phyloP scores from a whole-genome alignment of 2,888 invertebrate species.

The Cheilosia impressa region DNA sequence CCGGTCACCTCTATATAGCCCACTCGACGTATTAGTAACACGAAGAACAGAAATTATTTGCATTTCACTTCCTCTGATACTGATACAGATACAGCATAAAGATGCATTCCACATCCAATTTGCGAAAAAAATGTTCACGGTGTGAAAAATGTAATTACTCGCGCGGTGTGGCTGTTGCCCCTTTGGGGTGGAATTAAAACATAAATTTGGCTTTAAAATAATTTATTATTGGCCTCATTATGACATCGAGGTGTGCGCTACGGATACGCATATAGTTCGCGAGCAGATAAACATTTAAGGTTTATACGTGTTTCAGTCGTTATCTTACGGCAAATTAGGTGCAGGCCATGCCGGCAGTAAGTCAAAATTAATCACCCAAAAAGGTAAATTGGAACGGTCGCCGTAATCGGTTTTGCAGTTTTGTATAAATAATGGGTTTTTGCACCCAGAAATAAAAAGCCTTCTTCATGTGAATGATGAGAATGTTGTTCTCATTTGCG shows the following conservation, averaged over 20 bases:
- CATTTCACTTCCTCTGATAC: constrained; percentile 21
- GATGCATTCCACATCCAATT: not conserved
- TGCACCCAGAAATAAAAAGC: constrained; percentile 48
- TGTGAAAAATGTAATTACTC: constrained; percentile 58
- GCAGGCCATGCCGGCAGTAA: constrained; percentile 55
- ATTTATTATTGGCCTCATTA: constrained; percentile 74
- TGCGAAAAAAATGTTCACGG: constrained; percentile 16
- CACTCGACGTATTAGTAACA: not conserved
- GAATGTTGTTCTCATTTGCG: not conserved
- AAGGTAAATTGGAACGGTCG: constrained; percentile 66
- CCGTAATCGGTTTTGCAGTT: constrained; percentile 57
- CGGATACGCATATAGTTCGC: constrained; percentile 45
- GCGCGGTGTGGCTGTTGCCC: constrained; percentile 7
- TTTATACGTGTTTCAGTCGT: constrained; percentile 44
- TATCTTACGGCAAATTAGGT: constrained; percentile 67
- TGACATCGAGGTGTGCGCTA: constrained; percentile 56
- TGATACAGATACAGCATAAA: constrained; percentile 3
- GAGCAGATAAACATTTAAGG: constrained; percentile 49
- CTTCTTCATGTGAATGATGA: constrained; percentile 11
- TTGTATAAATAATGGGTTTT: constrained; percentile 59
- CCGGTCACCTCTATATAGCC: too few species aligned
- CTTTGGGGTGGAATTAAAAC: constrained; percentile 66
- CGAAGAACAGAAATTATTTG: constrained; percentile 2
- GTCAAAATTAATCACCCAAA: constrained; percentile 70
- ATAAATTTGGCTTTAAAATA: constrained; percentile 72